Conservation (phyloP, 2,888 invertebrate genomes). For the Stenotaenia linearis region DNA sequence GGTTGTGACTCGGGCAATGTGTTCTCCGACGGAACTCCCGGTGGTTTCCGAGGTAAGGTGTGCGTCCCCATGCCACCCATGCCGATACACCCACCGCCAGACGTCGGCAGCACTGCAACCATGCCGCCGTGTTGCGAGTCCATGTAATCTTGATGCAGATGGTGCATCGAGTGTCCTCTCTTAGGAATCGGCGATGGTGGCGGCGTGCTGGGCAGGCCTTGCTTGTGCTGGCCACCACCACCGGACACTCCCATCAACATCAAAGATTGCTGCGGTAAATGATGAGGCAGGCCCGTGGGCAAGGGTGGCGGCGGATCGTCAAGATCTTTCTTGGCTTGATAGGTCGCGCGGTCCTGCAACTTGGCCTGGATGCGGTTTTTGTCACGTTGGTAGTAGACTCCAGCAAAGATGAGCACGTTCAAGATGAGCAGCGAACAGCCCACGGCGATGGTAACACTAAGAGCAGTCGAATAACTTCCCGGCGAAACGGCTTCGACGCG, state of each 20-base stretch:
- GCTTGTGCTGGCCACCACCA: conserved; percentile 33
- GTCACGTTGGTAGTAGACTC: conserved; percentile 76
- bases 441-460: conserved; percentile 89
- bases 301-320: conserved; percentile 30
- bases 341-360: conserved; percentile 33
- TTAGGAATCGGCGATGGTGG: conserved; percentile 36
- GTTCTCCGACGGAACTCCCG: neutral
- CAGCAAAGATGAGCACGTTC: conserved; percentile 88
- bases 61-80: neutral
- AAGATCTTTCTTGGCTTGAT: conserved; percentile 34
- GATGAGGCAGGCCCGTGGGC: conserved; percentile 19
- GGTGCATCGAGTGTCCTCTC: conserved; percentile 27
- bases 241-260: neutral
- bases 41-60: conserved; percentile 29
- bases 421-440: conserved; percentile 86
- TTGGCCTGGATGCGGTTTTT: conserved; percentile 37
- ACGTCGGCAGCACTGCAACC: neutral
- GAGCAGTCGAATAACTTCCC: conserved; percentile 67
- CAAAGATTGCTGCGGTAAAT: neutral
- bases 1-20: conserved; percentile 37
- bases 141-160: neutral
- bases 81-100: neutral
- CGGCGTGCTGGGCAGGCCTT: conserved; percentile 34
- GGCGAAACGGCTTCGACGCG: conserved; percentile 34
- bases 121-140: conserved; percentile 12